Evolutionary conservation across 2,888 invertebrate genomes (phyloP).

Genomic region (Meta bourneti): DNA sequence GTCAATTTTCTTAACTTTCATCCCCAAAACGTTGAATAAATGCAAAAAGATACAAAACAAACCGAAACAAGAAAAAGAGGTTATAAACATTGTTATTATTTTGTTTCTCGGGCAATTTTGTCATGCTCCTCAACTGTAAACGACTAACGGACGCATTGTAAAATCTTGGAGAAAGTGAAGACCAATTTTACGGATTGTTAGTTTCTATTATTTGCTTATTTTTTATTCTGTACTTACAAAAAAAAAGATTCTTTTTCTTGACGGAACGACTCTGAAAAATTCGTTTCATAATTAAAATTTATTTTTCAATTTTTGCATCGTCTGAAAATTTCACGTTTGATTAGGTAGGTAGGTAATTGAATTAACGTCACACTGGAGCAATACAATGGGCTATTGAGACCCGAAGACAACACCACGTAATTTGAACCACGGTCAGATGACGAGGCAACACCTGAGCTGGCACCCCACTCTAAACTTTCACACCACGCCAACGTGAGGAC

Average conservation of each 20-base stretch:
- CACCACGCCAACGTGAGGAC: too few relatives aligned
- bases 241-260: background rate
- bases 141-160: constrained; percentile 12
- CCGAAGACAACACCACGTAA: too few relatives aligned
- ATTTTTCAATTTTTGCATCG: background rate
- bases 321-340: too few relatives aligned
- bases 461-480: too few relatives aligned
- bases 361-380: too few relatives aligned
- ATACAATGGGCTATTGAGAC: too few relatives aligned
- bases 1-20: constrained; percentile 1
- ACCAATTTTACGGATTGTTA: constrained; percentile 47
- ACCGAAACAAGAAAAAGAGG: background rate
- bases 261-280: background rate
- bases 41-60: constrained; percentile 4
- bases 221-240: background rate
- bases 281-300: background rate
- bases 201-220: constrained; percentile 36
- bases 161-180: constrained; percentile 29
- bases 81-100: constrained; percentile 41
- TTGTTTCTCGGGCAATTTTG: constrained; percentile 7
- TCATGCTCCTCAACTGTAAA: background rate
- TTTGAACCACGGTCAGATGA: too few relatives aligned
- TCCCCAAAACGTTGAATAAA: constrained; percentile 19
- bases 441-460: too few relatives aligned
- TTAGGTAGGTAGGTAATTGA: too few relatives aligned